Evolutionary conservation across 2,113 vertebrate genomes (phyloP), one percentile per base, ranked within the genome.

Genomic region (Rana temporaria): DNA sequence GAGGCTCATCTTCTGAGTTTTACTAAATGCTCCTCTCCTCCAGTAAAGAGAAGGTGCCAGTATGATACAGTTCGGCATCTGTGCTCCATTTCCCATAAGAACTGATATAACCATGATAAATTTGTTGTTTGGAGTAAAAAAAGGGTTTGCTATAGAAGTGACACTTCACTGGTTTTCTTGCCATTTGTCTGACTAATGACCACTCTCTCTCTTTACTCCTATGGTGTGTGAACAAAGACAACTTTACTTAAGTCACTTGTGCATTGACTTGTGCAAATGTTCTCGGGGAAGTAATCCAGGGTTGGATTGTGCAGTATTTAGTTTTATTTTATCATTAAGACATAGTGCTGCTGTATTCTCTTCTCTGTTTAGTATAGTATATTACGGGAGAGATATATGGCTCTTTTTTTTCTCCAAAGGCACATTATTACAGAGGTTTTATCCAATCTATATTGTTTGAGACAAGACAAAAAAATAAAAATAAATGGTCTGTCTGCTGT

Each of bases 161-260:
- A 83, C 72, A 83, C 80, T 66, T 68, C 52, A 52, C 70, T 82
- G 63, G 30, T 67, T 75, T 75, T 81, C 68, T 64, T 53, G 42
- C 30, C 67, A 32, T 73, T 72, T 59, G 38, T 59, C 64, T 83
- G 81, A 83, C 81, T 83, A 83, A 83, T 83, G 81, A 59, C 52
- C 72, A 68, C 63, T 75, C 67, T 83, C 76, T 75, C 60, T n/a
- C 76, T 53, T 66, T 68, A 55, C 72, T 83, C 26, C 48, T 83
- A 68, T 76, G 81, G 70, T 76, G 62, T 64, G 32, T 42, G 64
- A 83, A 68, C 72, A 83, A 76, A 83, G 81, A 83, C 81, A 83
- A 76, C 81, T 82, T 82, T 82, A 82, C 63, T 76, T 83, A 83
- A 75, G 81, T 83, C 72, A 60, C 72, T 34, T 75, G 81, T 83